These are phyloP conservation scores for Bubo blakistoni DNA, from an alignment of 2,113 vertebrate genomes.

Conservation along the genomic window DNA sequence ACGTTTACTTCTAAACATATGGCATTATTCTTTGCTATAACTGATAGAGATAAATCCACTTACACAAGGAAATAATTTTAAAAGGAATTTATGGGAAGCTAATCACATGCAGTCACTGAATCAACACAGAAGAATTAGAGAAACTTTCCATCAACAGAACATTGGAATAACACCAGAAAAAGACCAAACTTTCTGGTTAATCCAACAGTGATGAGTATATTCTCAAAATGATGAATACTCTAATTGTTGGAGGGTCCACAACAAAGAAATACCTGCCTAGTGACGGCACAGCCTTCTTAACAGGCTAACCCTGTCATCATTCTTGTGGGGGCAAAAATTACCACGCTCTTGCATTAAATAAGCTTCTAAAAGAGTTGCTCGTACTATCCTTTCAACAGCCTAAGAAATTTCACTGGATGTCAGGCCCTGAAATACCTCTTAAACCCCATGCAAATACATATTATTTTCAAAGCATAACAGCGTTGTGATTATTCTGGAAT, in stretches of 20 bases:
- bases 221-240: background rate
- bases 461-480: background rate
- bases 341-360: background rate
- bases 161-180: background rate
- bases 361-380: background rate
- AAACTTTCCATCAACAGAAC: background rate
- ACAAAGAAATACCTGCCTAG: background rate
- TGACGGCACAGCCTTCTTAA: background rate
- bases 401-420: background rate
- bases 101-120: background rate
- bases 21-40: background rate
- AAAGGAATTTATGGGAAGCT: background rate
- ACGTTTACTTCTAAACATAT: background rate
- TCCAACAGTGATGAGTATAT: background rate
- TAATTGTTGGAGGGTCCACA: background rate
- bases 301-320: background rate
- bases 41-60: background rate
- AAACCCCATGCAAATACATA: background rate
- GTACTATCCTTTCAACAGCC: background rate
- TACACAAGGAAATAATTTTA: background rate
- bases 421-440: background rate
- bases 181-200: background rate
- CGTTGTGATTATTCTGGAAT: background rate
- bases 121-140: background rate
- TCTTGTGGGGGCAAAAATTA: background rate